Conservation (phyloP, 2,888 invertebrate species). For the Siphlonurus alternatus region DNA sequence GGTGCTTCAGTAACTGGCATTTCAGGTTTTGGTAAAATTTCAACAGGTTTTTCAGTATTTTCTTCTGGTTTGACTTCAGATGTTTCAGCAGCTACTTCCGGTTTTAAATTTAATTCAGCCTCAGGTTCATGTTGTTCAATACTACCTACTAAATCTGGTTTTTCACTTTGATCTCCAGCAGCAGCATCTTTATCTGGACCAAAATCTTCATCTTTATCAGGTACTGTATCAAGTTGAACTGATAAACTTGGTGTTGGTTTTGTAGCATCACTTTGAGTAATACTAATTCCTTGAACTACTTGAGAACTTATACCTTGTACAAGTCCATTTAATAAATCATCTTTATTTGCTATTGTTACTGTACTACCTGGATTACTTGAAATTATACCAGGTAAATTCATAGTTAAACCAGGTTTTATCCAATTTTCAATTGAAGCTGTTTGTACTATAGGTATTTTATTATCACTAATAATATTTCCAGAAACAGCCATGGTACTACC, state of each 20-base stretch:
- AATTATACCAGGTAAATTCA: neutral
- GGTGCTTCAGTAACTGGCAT: too few relatives aligned
- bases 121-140: neutral
- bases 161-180: neutral
- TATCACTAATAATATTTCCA: neutral
- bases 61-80: neutral
- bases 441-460: neutral
- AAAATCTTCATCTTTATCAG: neutral
- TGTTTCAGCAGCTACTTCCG: neutral
- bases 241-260: neutral
- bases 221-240: neutral
- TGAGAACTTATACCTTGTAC: neutral
- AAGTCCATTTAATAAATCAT: neutral
- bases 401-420: neutral
- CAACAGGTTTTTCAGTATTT: too few relatives aligned
- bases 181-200: too few relatives aligned
- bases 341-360: neutral
- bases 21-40: too few relatives aligned
- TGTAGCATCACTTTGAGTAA: neutral
- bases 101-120: too few relatives aligned
- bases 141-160: neutral
- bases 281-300: neutral
- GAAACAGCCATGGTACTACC: neutral
- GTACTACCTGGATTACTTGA: neutral
- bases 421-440: neutral